Percentiles rank a stretch among this genome's conserved stretches.
These are phyloP conservation scores for Lasioglossum villosulum DNA, from an alignment of 2,888 invertebrate genomes.

Conservation along the genomic window DNA sequence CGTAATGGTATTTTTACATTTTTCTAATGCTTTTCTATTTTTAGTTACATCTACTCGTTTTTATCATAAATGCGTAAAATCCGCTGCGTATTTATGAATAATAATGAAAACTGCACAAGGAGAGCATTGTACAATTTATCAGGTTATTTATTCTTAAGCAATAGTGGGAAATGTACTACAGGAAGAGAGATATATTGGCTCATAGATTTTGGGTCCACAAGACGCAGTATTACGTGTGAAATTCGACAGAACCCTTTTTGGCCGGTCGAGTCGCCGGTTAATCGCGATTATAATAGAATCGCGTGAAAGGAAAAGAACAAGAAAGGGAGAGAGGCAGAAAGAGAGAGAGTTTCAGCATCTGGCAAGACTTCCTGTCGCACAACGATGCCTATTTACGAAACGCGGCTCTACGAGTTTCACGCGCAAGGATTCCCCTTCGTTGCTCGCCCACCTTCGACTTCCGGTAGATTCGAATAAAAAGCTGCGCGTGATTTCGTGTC, in stretches of 20 bases:
- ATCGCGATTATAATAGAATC: conserved; percentile 52
- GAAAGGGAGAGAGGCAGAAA: conserved; percentile 11
- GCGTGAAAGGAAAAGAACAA: conserved; percentile 35
- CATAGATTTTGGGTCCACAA: not conserved
- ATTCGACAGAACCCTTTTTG: conserved; percentile 15
- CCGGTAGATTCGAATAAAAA: conserved; percentile 63
- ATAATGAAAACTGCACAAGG: not conserved
- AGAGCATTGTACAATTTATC: too few species aligned
- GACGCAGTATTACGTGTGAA: not conserved
- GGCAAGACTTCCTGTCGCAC: conserved; percentile 71
- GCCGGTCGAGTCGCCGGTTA: not conserved
- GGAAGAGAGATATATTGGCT: not conserved
- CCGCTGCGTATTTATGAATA: not conserved
- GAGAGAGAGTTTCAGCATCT: conserved; percentile 63
- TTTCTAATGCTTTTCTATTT: too few species aligned
- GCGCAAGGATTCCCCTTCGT: conserved; percentile 56
- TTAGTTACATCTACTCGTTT: too few species aligned
- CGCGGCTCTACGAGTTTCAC: conserved; percentile 55
- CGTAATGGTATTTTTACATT: too few species aligned
- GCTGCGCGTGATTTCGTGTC: conserved; percentile 43
- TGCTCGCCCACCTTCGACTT: conserved; percentile 61
- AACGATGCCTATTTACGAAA: conserved; percentile 68
- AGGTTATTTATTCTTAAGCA: not conserved
- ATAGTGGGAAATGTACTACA: not conserved
- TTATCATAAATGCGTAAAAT: too few species aligned